Evolutionary conservation across 2,888 invertebrate species (phyloP).

Genomic region (Leptopilina drosophilae): DNA sequence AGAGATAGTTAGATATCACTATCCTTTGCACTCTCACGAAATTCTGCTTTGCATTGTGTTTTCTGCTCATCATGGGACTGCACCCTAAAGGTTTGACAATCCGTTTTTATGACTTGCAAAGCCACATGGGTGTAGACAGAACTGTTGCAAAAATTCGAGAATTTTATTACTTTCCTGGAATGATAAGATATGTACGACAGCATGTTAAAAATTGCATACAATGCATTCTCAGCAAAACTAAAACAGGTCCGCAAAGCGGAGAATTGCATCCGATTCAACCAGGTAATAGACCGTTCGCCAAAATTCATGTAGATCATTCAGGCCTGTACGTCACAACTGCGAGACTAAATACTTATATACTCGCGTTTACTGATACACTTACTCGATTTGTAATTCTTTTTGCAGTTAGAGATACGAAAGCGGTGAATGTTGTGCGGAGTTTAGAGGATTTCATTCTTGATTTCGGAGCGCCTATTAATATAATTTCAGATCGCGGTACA

Average conservation of each 20-base stretch:
- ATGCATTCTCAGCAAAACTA: conserved; percentile 18
- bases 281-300: conserved; percentile 50
- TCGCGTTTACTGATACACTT: conserved; percentile 49
- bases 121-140: conserved; percentile 31
- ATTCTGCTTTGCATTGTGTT: too few species aligned
- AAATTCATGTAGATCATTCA: conserved; percentile 51
- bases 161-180: conserved; percentile 35
- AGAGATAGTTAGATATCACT: too few species aligned
- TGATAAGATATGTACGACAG: not conserved
- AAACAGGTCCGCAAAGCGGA: conserved; percentile 43
- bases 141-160: not conserved
- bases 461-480: conserved; percentile 45
- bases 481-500: conserved; percentile 51
- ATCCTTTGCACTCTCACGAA: too few species aligned
- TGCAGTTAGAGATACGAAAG: conserved; percentile 46
- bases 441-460: conserved; percentile 44
- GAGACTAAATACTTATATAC: conserved; percentile 47
- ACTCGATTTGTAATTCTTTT: conserved; percentile 48
- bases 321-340: conserved; percentile 47
- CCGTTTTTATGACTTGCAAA: conserved; percentile 17
- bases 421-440: conserved; percentile 11
- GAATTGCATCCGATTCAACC: conserved; percentile 44
- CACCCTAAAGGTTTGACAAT: not conserved
- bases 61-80: too few species aligned
- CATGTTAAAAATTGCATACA: conserved; percentile 1